phyloP scores from a whole-genome alignment of 2,888 invertebrate species.

The Alviniconcha strummeri region DNA sequence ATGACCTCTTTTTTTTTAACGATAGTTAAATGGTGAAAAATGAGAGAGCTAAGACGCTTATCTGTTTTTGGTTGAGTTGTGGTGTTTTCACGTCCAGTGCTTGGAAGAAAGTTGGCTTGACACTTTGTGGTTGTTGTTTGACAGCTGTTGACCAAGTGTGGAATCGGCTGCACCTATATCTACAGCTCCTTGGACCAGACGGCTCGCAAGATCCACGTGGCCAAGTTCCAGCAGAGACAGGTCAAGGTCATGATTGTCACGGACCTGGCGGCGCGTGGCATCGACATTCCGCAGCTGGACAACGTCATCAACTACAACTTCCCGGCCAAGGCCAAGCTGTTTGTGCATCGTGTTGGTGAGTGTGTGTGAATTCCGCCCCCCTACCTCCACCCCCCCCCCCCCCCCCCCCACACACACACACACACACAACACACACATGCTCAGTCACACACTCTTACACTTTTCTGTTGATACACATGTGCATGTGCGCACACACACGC shows the following conservation, averaged over 20 bases:
- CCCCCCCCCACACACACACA: neutral
- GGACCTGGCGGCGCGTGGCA: slow-evolving; percentile 97
- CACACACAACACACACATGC: neutral
- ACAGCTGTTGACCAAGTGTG: slow-evolving; percentile 78
- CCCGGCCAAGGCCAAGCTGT: slow-evolving; percentile 96
- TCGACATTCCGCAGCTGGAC: slow-evolving; percentile 96
- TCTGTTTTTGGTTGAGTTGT: no score
- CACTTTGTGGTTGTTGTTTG: no score
- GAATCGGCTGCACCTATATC: slow-evolving; percentile 90
- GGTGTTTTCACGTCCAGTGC: no score
- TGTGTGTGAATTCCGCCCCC: slow-evolving; percentile 39
- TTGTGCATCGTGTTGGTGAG: slow-evolving; percentile 97
- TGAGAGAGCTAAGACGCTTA: no score
- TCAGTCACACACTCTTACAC: neutral
- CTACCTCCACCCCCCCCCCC: neutral
- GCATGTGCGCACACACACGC: neutral
- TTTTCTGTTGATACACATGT: neutral
- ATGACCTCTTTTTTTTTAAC: no score
- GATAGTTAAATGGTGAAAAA: no score
- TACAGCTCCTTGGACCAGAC: slow-evolving; percentile 96
- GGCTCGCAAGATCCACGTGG: slow-evolving; percentile 95
- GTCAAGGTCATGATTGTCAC: slow-evolving; percentile 93
- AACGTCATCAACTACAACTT: slow-evolving; percentile 98
- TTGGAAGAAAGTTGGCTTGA: no score
- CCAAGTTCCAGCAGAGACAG: slow-evolving; percentile 80